phyloP scores from a whole-genome alignment of 2,888 invertebrate genomes.

The Micropterix aruncella region DNA sequence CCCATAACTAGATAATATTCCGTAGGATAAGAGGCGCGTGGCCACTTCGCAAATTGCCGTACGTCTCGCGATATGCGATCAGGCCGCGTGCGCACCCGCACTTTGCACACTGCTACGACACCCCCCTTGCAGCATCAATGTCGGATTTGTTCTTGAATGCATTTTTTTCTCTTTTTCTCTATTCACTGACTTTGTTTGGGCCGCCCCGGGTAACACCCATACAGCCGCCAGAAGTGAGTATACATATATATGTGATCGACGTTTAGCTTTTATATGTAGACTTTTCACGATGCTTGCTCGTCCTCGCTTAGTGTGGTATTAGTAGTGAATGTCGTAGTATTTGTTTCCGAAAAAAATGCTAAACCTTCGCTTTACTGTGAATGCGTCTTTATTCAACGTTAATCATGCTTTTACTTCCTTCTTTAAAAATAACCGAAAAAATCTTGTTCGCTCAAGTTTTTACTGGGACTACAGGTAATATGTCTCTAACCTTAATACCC shows the following conservation, averaged over 20 bases:
- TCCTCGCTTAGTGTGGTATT: conserved; percentile 7
- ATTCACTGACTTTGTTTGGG: conserved; percentile 56
- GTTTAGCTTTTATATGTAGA: background rate
- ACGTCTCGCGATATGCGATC: background rate
- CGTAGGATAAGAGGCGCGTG: background rate
- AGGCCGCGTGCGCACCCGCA: background rate
- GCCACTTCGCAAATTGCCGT: background rate
- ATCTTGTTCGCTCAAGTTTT: background rate
- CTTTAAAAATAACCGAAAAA: conserved; percentile 6
- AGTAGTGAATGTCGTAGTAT: conserved; percentile 7
- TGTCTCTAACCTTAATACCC: background rate
- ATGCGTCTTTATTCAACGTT: no score
- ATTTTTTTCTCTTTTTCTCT: conserved; percentile 42
- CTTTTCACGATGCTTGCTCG: conserved; percentile 26
- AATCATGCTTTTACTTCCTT: no score
- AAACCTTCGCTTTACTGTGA: no score
- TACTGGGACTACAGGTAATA: background rate
- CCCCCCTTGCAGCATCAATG: conserved; percentile 15
- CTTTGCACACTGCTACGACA: background rate
- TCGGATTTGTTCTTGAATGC: conserved; percentile 45
- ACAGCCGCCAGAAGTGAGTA: conserved; percentile 59
- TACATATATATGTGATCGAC: conserved; percentile 22
- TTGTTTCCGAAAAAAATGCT: conserved; percentile 5
- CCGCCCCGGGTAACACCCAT: conserved; percentile 45
- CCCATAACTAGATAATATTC: background rate